Evolutionary conservation across 2,888 invertebrate species (phyloP).

Genomic region (Lacanobia wlatinum): DNA sequence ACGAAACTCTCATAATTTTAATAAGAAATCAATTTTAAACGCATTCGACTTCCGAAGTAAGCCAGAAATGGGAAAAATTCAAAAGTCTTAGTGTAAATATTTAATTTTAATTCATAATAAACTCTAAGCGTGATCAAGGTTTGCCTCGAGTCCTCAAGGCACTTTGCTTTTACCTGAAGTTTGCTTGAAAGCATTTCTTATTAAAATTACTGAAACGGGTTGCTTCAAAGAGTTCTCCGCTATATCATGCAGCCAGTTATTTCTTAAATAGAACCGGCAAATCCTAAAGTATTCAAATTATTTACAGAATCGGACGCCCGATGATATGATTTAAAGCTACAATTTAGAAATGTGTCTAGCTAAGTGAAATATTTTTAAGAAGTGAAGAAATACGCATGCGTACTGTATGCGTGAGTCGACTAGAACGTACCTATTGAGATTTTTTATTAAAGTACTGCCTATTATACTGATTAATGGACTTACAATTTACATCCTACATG

Average conservation of each 20-base stretch:
- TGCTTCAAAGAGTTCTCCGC: constrained; percentile 24
- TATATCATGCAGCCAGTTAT: constrained; percentile 19
- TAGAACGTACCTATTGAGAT: constrained; percentile 47
- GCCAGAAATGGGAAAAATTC: constrained; percentile 33
- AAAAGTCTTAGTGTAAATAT: constrained; percentile 49
- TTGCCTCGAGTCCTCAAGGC: constrained; percentile 62
- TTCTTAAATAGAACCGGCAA: constrained; percentile 1
- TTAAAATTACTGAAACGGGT: constrained; percentile 50
- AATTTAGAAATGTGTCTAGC: constrained; percentile 84
- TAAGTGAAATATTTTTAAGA: constrained; percentile 70
- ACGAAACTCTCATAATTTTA: constrained; percentile 31
- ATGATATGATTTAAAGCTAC: constrained; percentile 85
- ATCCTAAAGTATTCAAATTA: constrained; percentile 52
- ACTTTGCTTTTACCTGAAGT: constrained; percentile 60
- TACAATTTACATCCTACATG: constrained; percentile 45
- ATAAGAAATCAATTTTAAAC: constrained; percentile 42
- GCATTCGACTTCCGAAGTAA: constrained; percentile 32
- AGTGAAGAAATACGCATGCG: constrained; percentile 61
- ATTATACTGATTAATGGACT: constrained; percentile 46
- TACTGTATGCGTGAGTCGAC: constrained; percentile 43
- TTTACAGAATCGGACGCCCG: constrained; percentile 66
- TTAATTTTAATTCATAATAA: constrained; percentile 45
- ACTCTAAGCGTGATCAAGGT: constrained; percentile 57
- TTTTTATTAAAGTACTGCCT: constrained; percentile 37
- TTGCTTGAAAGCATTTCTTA: constrained; percentile 54